These are phyloP conservation scores for Agrenia bidenticulata DNA, from an alignment of 2,888 invertebrate genomes.

Conservation along the genomic window DNA sequence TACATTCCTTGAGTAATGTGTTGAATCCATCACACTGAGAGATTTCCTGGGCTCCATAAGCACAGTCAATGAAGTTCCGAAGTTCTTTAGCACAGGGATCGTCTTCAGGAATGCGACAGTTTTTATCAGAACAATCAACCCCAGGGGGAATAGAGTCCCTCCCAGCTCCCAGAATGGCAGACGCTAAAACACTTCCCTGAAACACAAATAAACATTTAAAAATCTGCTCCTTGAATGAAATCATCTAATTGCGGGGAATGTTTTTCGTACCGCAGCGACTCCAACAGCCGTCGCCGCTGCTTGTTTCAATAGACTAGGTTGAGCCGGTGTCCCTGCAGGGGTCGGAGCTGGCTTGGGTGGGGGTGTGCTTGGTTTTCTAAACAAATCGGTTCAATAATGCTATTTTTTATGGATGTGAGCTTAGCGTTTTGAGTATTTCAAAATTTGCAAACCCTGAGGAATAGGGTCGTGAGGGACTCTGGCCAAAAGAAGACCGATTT, in stretches of 20 bases:
- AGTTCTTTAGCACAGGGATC: conserved; percentile 35
- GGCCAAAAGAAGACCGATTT: neutral
- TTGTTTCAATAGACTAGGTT: conserved; percentile 27
- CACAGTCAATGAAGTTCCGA: conserved; percentile 28
- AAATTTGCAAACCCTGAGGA: conserved; percentile 13
- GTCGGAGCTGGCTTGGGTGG: conserved; percentile 18
- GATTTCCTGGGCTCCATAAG: conserved; percentile 22
- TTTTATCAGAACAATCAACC: conserved; percentile 12
- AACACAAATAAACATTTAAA: too few relatives aligned
- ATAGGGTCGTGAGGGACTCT: neutral
- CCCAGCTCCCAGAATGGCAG: conserved; percentile 28
- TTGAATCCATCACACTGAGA: conserved; percentile 31
- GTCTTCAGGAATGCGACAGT: conserved; percentile 9
- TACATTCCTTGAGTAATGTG: conserved; percentile 37
- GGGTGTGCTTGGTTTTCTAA: neutral
- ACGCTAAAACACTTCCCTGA: conserved; percentile 32
- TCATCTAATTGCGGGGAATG: too few relatives aligned
- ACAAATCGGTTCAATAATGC: too few relatives aligned
- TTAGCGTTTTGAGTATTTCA: neutral
- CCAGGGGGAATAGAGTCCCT: conserved; percentile 11
- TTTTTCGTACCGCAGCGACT: conserved; percentile 30
- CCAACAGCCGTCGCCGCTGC: conserved; percentile 36
- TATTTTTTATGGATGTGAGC: too few relatives aligned
- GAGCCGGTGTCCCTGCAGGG: neutral
- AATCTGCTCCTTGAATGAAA: too few relatives aligned